These are phyloP conservation scores for Pseudomugil gertrudae DNA, from an alignment of 2,797 vertebrate species.

Conservation along the genomic window DNA sequence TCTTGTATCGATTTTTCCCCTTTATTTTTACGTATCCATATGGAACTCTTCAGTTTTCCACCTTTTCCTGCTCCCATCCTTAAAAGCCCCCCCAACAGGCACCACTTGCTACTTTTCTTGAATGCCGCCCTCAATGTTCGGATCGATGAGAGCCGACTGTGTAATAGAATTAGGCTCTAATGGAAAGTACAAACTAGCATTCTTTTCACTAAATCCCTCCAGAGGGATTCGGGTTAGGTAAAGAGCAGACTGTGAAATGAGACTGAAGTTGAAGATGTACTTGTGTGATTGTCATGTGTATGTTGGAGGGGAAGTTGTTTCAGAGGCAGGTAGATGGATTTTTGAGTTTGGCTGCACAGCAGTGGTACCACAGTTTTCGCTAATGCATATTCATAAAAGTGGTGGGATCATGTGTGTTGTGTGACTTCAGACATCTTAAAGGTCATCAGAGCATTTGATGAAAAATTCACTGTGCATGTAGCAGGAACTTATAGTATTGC, in stretches of 20 bases:
- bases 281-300: constrained; percentile 11
- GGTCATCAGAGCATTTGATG: neutral
- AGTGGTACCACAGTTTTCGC: neutral
- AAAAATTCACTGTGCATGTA: neutral
- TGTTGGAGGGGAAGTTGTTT: constrained; percentile 3
- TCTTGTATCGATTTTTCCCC: neutral
- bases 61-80: constrained; percentile 40
- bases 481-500: too few species aligned
- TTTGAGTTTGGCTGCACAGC: constrained; percentile 24
- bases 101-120: constrained; percentile 60
- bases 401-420: constrained; percentile 1
- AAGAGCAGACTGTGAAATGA: constrained; percentile 67
- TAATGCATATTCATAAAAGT: neutral
- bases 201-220: constrained; percentile 77
- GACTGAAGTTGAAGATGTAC: constrained; percentile 33
- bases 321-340: constrained; percentile 7
- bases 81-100: constrained; percentile 45
- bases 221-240: constrained; percentile 60
- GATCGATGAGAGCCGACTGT: constrained; percentile 70
- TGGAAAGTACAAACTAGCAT: constrained; percentile 77
- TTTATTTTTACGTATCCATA: constrained; percentile 9
- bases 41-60: constrained; percentile 17
- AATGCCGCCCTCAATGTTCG: constrained; percentile 62
- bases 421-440: neutral
- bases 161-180: constrained; percentile 81